Conservation (phyloP, 1,140 invertebrate genomes). For the Drosophila takahashii region DNA sequence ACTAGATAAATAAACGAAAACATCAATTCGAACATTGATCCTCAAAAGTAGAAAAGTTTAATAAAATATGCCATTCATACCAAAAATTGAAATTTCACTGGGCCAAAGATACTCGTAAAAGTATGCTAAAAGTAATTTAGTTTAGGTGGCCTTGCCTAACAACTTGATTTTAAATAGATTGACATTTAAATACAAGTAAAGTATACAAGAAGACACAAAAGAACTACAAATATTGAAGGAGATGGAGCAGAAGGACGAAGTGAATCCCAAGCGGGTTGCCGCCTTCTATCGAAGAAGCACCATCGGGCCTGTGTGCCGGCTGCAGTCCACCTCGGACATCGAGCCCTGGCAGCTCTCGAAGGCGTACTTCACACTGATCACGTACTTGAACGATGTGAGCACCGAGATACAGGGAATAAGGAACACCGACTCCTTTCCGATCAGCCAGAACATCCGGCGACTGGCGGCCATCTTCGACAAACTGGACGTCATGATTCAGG, state of each 20-base stretch:
- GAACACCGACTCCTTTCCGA: conserved; percentile 9
- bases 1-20: too few species aligned
- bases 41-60: too few species aligned
- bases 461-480: conserved; percentile 48
- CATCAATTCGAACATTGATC: too few species aligned
- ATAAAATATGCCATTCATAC: too few species aligned
- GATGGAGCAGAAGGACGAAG: not conserved
- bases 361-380: conserved; percentile 39
- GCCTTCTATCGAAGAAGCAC: conserved; percentile 9
- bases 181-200: not conserved
- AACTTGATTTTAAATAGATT: not conserved
- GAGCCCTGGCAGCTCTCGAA: conserved; percentile 29
- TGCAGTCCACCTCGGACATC: conserved; percentile 22
- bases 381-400: conserved; percentile 47
- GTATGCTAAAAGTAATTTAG: not conserved
- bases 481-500: conserved; percentile 18
- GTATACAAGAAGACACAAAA: not conserved
- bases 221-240: not conserved
- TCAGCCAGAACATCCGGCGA: conserved; percentile 27
- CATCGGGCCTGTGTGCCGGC: conserved; percentile 5
- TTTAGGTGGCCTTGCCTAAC: not conserved
- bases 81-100: too few species aligned
- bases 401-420: conserved; percentile 48
- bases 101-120: not conserved
- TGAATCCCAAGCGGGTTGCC: not conserved